A percentile compares a stretch with the other conserved stretches of the same genome.
These are phyloP conservation scores for Chrysolina haemoptera DNA, from an alignment of 2,888 invertebrate species.

Conservation along the genomic window DNA sequence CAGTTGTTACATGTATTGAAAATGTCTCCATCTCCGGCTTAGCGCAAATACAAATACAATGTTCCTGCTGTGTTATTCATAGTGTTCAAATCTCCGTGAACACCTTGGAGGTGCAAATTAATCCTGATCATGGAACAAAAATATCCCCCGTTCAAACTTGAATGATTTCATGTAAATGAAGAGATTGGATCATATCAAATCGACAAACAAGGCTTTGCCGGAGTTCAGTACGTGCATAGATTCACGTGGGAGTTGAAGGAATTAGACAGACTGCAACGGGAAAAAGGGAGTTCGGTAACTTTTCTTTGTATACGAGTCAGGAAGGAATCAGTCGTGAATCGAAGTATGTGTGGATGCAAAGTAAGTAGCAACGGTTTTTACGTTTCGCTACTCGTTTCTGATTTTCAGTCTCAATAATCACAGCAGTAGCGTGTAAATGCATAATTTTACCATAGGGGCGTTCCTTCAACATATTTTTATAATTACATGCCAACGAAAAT, in stretches of 20 bases:
- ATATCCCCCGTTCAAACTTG: slow-evolving; percentile 53
- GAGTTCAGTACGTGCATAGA: slow-evolving; percentile 33
- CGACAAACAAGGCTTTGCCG: slow-evolving; percentile 47
- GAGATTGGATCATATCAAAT: slow-evolving; percentile 59
- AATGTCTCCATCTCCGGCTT: slow-evolving; percentile 47
- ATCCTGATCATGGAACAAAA: slow-evolving; percentile 58
- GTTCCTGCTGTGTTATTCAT: slow-evolving; percentile 56
- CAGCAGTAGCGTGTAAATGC: too few species aligned
- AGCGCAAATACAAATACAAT: slow-evolving; percentile 52
- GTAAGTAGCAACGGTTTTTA: too few species aligned
- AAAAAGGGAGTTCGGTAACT: slow-evolving; percentile 7
- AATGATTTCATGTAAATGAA: slow-evolving; percentile 65
- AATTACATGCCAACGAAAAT: too few species aligned
- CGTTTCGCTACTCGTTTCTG: too few species aligned
- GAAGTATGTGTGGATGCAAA: not conserved
- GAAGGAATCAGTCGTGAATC: not conserved
- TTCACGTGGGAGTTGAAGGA: slow-evolving; percentile 24
- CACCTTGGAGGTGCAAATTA: slow-evolving; percentile 66
- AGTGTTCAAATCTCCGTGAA: slow-evolving; percentile 62
- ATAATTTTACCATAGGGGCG: too few species aligned
- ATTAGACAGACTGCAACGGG: slow-evolving; percentile 19
- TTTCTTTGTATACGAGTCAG: not conserved
- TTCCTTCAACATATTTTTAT: too few species aligned
- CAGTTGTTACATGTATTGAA: slow-evolving; percentile 47
- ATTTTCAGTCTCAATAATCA: too few species aligned